Base-by-base conservation (phyloP, 2,888 invertebrate species). In the Graphium colonna region DNA sequence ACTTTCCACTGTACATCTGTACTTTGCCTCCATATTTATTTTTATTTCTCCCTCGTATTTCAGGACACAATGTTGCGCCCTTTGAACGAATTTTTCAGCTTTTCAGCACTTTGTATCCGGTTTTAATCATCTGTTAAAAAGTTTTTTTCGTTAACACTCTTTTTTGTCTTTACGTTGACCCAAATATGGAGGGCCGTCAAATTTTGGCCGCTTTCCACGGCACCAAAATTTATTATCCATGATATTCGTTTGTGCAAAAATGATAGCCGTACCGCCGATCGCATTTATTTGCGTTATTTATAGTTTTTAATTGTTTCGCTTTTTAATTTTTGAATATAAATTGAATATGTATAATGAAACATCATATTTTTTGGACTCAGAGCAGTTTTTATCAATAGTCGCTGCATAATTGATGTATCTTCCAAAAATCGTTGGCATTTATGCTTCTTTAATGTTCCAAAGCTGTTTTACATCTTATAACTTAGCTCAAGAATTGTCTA, bases 1-100 rank as follows among this genome's bases (percentile, higher is more conserved):
- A 50, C 26, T 54, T 54, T n/a, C 49, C 45, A 45, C 49, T 40
- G 39, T 50, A 54, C 54, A 54, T 49, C 54, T 54, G 54, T 54
- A 49, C 54, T 1, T 40, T 26, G 43, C 9, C 44, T 53, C 26
- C 16, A 53, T 36, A 42, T 46, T 16, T 33, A 44, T 39, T 53
- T 53, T 45, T 54, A 54, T 49, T 31, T 12, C 33, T 12, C 43
- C 26, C 16, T 16, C 43, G 21, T 45, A 40, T 49, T 49, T 49
- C 33, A 40, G 39, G 52, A 41, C 15, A 41, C 40, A 33, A 46
- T 54, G 38, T 36, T 12, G 28, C 26, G 15, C 12, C 13, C 36
- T 41, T 45, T 45, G 40, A 31, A 16, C 31, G 28, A 17, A 28
- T 18, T 39, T 45, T 26, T 21, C 21, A 18, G 41, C 21, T 43